Conservation (phyloP, 2,797 vertebrate species). For the Rhinoraja longicauda region DNA sequence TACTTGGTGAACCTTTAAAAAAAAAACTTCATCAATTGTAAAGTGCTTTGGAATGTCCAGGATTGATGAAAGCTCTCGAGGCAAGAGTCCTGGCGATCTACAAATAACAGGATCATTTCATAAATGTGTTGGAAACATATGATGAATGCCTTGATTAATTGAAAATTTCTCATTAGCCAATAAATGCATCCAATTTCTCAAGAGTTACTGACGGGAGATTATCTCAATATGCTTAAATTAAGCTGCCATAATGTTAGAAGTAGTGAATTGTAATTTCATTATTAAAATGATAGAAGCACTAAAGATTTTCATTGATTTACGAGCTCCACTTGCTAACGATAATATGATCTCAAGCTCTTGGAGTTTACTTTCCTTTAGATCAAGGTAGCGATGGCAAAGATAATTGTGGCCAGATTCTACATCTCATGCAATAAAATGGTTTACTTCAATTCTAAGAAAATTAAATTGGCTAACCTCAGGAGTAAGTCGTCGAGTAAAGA, state of each 20-base stretch:
- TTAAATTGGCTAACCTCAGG: slow-evolving; percentile 71
- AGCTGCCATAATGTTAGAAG: neutral
- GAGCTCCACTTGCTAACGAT: neutral
- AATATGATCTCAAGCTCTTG: neutral
- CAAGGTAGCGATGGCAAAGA: too few species aligned
- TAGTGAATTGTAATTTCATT: neutral
- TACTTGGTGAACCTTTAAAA: too few species aligned
- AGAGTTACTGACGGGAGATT: neutral
- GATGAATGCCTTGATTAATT: neutral
- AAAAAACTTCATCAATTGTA: too few species aligned
- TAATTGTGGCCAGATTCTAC: too few species aligned
- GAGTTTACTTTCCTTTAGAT: too few species aligned
- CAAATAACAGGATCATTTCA: too few species aligned
- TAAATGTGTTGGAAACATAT: too few species aligned
- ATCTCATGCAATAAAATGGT: too few species aligned
- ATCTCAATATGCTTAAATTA: neutral
- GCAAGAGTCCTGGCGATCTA: too few species aligned
- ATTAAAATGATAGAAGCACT: neutral
- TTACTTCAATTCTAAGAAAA: neutral
- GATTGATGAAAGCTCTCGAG: too few species aligned
- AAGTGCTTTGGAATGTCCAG: too few species aligned
- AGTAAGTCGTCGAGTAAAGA: slow-evolving; percentile 92
- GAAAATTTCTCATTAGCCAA: neutral
- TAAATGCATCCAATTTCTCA: neutral
- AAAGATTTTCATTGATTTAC: neutral